phyloP scores from a whole-genome alignment of 1,140 invertebrate species.

The Daktulosphaira vitifoliae region DNA sequence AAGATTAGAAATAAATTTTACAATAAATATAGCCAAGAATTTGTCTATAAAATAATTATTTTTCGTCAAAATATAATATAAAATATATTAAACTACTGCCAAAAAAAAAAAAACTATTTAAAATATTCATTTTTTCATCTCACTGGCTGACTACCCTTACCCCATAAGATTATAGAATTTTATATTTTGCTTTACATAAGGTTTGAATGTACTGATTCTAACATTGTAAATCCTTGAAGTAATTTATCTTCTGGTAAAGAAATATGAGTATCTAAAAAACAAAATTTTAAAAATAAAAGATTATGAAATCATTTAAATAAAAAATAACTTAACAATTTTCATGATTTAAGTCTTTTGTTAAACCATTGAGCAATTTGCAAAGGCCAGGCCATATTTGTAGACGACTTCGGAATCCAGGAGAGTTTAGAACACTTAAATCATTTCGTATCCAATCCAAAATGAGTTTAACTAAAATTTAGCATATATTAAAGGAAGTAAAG shows the following conservation, averaged over 20 bases:
- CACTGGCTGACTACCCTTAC: too few relatives aligned
- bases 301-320: conserved; percentile 24
- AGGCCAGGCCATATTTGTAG: conserved; percentile 70
- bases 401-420: conserved; percentile 53
- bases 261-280: conserved; percentile 52
- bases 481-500: neutral
- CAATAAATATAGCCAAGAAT: too few relatives aligned
- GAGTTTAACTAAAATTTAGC: conserved; percentile 55
- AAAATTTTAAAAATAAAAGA: conserved; percentile 26
- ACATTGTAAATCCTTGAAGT: conserved; percentile 66
- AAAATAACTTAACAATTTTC: conserved; percentile 32
- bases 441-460: conserved; percentile 61
- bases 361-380: conserved; percentile 60
- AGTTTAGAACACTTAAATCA: conserved; percentile 50
- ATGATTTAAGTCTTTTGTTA: conserved; percentile 44
- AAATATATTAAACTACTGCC: too few relatives aligned
- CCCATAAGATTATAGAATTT: neutral
- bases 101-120: too few relatives aligned
- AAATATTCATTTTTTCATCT: too few relatives aligned
- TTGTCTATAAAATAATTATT: too few relatives aligned
- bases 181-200: conserved; percentile 43
- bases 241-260: conserved; percentile 71
- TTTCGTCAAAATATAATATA: too few relatives aligned
- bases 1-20: too few relatives aligned
- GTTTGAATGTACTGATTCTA: conserved; percentile 53